Conservation (phyloP, 1,140 invertebrate genomes). For the Cydia fagiglandana region DNA sequence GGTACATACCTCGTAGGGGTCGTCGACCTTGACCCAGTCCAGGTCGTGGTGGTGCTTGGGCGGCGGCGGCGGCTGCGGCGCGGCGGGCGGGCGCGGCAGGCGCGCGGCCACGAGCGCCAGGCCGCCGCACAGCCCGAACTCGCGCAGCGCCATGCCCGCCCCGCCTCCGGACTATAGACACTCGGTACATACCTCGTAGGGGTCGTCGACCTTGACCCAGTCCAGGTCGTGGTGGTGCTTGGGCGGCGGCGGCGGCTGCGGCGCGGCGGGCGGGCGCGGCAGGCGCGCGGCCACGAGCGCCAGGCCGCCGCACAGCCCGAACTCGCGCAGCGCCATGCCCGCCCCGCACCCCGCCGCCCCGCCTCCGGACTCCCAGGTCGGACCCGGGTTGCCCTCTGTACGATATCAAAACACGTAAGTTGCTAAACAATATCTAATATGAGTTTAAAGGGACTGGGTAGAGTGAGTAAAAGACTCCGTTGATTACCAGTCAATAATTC, state of each 20-base stretch:
- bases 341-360: neutral
- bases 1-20: conserved; percentile 63
- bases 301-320: conserved; percentile 91
- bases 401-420: no score
- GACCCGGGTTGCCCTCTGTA: conserved; percentile 49
- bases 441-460: no score
- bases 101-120: conserved; percentile 92
- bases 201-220: conserved; percentile 86
- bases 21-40: conserved; percentile 87
- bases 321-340: conserved; percentile 84
- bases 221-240: conserved; percentile 75
- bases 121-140: conserved; percentile 92
- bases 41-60: conserved; percentile 67
- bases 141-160: conserved; percentile 81
- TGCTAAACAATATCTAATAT: no score
- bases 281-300: conserved; percentile 92
- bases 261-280: conserved; percentile 88
- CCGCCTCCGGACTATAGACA: no score
- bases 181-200: conserved; percentile 58
- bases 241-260: conserved; percentile 81
- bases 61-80: conserved; percentile 81
- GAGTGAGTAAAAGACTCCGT: no score
- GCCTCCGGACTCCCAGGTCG: conserved; percentile 42
- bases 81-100: conserved; percentile 90
- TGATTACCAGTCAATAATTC: no score